Conservation (phyloP, 2,797 vertebrate genomes). For the Hemitrygon akajei region DNA sequence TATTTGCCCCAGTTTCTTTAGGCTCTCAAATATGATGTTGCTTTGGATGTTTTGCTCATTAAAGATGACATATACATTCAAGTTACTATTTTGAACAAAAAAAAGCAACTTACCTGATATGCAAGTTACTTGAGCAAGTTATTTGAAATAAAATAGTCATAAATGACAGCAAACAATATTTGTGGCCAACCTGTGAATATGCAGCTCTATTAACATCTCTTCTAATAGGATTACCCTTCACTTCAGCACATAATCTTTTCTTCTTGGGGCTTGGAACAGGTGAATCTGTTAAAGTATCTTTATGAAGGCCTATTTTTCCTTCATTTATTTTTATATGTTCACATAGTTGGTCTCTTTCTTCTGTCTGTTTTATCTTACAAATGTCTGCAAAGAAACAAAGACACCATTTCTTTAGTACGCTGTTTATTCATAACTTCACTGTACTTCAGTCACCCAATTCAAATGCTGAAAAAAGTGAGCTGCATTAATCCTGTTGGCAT, state of each 20-base stretch:
- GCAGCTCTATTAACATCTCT: neutral
- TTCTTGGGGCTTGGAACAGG: constrained; percentile 28
- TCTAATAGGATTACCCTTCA: constrained; percentile 3
- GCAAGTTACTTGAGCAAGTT: neutral
- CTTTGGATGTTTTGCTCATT: neutral
- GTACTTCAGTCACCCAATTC: neutral
- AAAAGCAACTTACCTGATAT: neutral
- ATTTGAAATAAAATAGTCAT: neutral
- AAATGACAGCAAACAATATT: neutral
- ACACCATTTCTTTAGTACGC: neutral
- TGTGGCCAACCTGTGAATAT: neutral
- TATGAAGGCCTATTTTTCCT: neutral
- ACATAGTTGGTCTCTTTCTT: neutral
- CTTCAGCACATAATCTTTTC: neutral
- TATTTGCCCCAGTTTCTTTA: neutral
- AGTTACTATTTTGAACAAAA: neutral
- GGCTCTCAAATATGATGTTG: neutral
- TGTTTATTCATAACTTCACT: neutral
- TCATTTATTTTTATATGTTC: constrained; percentile 21
- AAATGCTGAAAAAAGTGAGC: neutral
- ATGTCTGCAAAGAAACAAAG: neutral
- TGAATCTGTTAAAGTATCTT: neutral
- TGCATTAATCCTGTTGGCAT: neutral
- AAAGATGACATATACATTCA: neutral
- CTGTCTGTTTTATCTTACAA: neutral